Evolutionary conservation across 1,140 invertebrate genomes (phyloP), one percentile per base, ranked within the genome.

Genomic region (Drosophila lowei): DNA sequence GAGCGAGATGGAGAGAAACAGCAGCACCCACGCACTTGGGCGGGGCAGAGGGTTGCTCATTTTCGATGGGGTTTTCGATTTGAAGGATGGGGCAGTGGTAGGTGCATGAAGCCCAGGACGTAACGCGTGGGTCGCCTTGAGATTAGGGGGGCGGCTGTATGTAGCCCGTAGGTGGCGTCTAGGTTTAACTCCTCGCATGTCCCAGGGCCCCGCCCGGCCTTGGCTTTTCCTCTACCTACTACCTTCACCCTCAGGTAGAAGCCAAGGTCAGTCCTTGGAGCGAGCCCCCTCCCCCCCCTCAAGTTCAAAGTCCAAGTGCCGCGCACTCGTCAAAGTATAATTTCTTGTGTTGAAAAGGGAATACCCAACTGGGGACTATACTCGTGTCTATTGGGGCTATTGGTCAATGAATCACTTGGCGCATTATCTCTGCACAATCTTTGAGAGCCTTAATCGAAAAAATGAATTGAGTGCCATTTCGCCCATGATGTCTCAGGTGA

Each of bases 221-320:
- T 57, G 54, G 41, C 7, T 13, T 15, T 23, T 34, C 46, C 25
- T 34, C 13, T 9, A 21, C 55, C 13, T 9, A 21, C 47, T 18
- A 18, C 18, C 18, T 18, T 18, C 18, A 18, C 30, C 67, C 28
- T 2, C 48, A 67, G 62, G 65, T 67, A 55, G 13, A 1, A 13
- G 16, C 18, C 65, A 68, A 70, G 66, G 66, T 58, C 53, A 28
- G 46, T 49, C 43, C 30, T 38, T 62, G 21, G 15, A 42, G 21
- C 11, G 34, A 8, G 15, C 4, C 46, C 34, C n/a, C 41, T 34
- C 21, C 30, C 9, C 16, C 42, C 16, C n/a, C 43, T 16, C 67
- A 70, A 68, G 52, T 57, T 57, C 63, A 68, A 71, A 46, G 65
- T 67, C 42, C 47, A 46, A 16, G 41, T 56, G n/a, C 38, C 42